Evolutionary conservation across 2,797 vertebrate species (phyloP), one percentile per base, ranked within the genome.

Genomic region (Pseudochaenichthys georgianus): DNA sequence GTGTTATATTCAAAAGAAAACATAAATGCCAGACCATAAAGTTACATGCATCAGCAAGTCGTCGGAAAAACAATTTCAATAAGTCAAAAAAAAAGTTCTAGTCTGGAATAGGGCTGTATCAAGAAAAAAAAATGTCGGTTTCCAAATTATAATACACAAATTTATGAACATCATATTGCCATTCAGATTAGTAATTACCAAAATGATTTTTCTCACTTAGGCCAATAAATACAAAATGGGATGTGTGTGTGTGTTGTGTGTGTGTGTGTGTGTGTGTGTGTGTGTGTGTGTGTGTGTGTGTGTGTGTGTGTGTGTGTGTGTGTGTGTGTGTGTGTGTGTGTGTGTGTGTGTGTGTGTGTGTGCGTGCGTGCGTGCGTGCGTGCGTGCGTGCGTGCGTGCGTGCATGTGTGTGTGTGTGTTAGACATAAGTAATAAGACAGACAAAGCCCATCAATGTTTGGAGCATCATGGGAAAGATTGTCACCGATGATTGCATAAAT

Each of bases 101-200:
- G 34, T 38, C 34, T 38, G 28, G 28, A 28, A 28, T 28, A 28
- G 28, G 28, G 28, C 28, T 28, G 8, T 38, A 38, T 38, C 34
- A 62, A 63, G 54, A 78, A 42, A 42, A 68, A 48, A 79, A 64
- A 74, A 73, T 68, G n/a, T 73, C 17, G 77, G 64, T 82, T 68
- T 82, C n/a, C 63, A 65, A 58, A 80, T 62, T 62, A 77, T 62
- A 75, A 54, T 28, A 73, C 41, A 34, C 28, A 21, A 58, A 77
- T 74, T 64, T 43, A 64, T 54, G 58, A 80, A 68, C 46, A 69
- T 5, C 61, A 76, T 48, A 52, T 23, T 66, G 55, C 57, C 28
- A 60, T 67, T 71, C 54, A 71, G 59, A 80, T 69, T 59, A 65
- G 67, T 67, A 74, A 80, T 82, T 78, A 68, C 48, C 45, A 71